Base-by-base conservation (phyloP, 2,113 vertebrate species). In the Ictalurus punctatus region DNA sequence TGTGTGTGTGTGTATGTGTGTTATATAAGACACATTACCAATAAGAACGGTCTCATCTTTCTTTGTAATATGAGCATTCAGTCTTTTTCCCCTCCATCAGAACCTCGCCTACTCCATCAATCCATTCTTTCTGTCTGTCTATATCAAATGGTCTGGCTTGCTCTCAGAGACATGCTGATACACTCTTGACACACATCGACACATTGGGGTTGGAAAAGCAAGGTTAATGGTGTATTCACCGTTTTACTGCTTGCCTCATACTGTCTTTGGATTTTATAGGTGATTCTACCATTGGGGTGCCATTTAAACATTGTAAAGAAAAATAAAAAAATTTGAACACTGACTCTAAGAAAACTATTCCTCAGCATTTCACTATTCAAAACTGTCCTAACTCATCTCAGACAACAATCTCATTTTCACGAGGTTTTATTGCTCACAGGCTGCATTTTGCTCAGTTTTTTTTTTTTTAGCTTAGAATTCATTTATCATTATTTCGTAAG, bases 41-140 rank as follows among this genome's bases (percentile, higher is more conserved):
- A 91, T 88, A 87, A 92, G 93, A 87, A 87, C 85, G 78, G 84
- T 89, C 88, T 95, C 90, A 92, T 86, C 91, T 95, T 95, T 94
- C 93, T 92, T 92, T 93, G 93, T 91, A 93, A 94, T 90, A 76
- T 88, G 90, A 94, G 90, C 88, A 69, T 7, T 65, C 63, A 82
- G 37, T 74, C 82, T 87, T 58, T 87, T 90, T 91, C 89, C 85
- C 87, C 80, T 69, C 85, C 89, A 85, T 83, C 84, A 87, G 80
- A 89, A 80, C 86, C 88, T 86, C 61, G 27, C 27, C 63, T 76
- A 69, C 52, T 63, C 82, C 54, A 67, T 85, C 74, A 65, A 25
- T 74, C n/a, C 34, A 34, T 73, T 52, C 4, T 21, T 82, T 84
- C 67, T 76, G 25, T 40, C 71, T 17, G 83, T 86, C 44, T 34